Percentiles rank a stretch among this genome's conserved stretches.
Evolutionary conservation across 1,140 invertebrate species (phyloP).

Genomic region (Scylla paramamosain): DNA sequence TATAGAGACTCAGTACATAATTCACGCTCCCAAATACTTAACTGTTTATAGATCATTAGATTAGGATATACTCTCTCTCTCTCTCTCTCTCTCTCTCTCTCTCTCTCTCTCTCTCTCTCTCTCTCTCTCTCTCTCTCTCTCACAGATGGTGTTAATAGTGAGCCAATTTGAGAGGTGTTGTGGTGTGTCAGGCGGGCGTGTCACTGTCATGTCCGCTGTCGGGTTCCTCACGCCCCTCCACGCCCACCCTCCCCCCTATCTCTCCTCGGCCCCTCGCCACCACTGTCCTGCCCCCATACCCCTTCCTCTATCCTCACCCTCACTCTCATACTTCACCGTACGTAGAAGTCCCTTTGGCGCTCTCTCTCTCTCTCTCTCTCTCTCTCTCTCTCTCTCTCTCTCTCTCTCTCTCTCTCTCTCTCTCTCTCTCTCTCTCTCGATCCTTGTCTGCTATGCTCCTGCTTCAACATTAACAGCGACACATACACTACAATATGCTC

Average conservation of each 20-base stretch:
- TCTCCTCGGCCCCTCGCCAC: neutral
- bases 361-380: no score
- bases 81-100: neutral
- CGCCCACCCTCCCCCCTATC: no score
- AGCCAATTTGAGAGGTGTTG: conserved; percentile 17
- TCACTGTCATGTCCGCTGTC: conserved; percentile 45
- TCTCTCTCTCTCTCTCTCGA: conserved; percentile 3
- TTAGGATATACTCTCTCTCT: neutral
- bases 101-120: conserved; percentile 6
- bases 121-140: neutral
- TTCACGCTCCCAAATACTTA: no score
- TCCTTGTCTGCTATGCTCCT: neutral
- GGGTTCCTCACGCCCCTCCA: neutral
- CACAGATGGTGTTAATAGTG: neutral
- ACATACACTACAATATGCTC: no score
- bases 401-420: no score
- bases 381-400: no score
- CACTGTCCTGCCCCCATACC: neutral
- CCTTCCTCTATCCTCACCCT: no score
- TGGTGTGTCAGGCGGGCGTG: neutral
- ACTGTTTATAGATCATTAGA: no score
- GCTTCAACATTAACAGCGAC: no score
- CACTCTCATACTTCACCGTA: neutral
- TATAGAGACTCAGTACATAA: no score
- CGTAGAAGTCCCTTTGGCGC: neutral